These are phyloP conservation scores for Mola mola DNA, from an alignment of 2,113 vertebrate species.

Conservation along the genomic window DNA sequence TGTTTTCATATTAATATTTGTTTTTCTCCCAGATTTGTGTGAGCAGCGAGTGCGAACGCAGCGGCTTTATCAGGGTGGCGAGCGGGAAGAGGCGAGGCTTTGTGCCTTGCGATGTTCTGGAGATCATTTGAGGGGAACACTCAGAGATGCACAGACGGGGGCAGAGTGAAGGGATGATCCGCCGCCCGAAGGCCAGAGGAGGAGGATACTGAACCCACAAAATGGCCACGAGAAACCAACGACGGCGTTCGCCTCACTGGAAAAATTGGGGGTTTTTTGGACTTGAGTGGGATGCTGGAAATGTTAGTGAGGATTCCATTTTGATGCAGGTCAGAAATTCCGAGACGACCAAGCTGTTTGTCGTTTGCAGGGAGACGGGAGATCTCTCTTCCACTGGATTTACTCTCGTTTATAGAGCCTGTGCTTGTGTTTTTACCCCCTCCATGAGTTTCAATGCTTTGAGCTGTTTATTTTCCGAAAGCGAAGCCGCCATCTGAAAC, in stretches of 20 bases:
- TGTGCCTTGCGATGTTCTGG: constrained; percentile 90
- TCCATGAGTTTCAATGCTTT: constrained; percentile 17
- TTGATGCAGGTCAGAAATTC: constrained; percentile 16
- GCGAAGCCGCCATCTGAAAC: constrained; percentile 4
- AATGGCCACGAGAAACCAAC: constrained; percentile 4
- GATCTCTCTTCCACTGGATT: constrained; percentile 54
- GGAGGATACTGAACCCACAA: not conserved
- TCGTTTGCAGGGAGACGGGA: constrained; percentile 25
- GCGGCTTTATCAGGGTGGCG: constrained; percentile 92
- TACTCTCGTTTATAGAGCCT: constrained; percentile 29
- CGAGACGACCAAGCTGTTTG: not conserved
- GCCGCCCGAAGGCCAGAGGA: not conserved
- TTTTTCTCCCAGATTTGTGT: constrained; percentile 87
- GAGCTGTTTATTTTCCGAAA: constrained; percentile 18
- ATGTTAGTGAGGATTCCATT: constrained; percentile 9
- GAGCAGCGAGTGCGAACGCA: constrained; percentile 87
- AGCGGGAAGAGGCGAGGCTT: constrained; percentile 95
- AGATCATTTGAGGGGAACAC: constrained; percentile 86
- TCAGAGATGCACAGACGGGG: constrained; percentile 9
- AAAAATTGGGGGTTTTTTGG: constrained; percentile 6
- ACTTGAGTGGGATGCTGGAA: constrained; percentile 6
- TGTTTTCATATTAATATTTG: too few relatives aligned
- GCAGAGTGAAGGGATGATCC: constrained; percentile 10
- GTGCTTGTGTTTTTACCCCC: not conserved
- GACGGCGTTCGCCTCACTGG: constrained; percentile 9